Evolutionary conservation across 1,140 invertebrate genomes (phyloP).

Genomic region (Eurytemora carolleeae): DNA sequence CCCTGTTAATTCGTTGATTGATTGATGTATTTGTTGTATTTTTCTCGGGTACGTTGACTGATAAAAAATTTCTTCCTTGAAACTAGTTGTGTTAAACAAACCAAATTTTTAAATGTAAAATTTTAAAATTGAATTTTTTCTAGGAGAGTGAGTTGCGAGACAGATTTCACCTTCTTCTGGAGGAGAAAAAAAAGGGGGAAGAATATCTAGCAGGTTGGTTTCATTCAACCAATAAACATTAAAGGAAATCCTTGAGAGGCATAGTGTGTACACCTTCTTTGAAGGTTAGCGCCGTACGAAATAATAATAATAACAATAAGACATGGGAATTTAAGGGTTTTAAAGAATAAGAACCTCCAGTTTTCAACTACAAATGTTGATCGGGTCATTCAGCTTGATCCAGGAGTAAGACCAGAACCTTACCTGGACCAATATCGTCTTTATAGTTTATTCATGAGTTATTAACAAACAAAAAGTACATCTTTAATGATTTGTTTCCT

Average conservation of each 20-base stretch:
- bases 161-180: not conserved
- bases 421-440: too few relatives aligned
- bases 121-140: not conserved
- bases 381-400: too few relatives aligned
- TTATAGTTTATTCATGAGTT: too few relatives aligned
- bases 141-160: not conserved
- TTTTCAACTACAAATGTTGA: not conserved
- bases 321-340: not conserved
- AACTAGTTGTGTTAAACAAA: too few relatives aligned
- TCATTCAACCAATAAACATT: not conserved
- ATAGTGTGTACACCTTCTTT: too few relatives aligned
- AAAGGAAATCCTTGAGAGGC: not conserved
- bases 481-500: too few relatives aligned
- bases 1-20: too few relatives aligned
- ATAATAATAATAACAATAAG: not conserved
- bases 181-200: not conserved
- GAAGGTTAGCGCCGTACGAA: not conserved
- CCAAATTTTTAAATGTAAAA: too few relatives aligned
- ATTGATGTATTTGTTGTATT: too few relatives aligned
- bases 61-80: too few relatives aligned
- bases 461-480: too few relatives aligned
- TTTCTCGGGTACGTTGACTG: not conserved
- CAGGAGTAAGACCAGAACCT: too few relatives aligned
- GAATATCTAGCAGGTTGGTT: not conserved
- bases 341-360: not conserved